These are phyloP conservation scores for Celastrina argiolus DNA, from an alignment of 2,888 invertebrate species.

Conservation along the genomic window DNA sequence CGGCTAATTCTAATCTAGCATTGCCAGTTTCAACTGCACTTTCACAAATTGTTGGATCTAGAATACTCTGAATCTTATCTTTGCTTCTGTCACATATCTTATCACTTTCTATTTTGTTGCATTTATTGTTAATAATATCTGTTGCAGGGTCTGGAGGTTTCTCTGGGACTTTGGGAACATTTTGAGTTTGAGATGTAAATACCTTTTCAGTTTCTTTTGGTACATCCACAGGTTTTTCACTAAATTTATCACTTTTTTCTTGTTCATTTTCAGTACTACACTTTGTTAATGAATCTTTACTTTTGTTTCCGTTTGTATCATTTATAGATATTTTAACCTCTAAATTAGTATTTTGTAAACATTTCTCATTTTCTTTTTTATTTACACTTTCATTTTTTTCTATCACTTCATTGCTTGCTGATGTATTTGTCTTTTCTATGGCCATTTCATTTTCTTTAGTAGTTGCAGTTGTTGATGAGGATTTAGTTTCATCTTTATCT, in stretches of 20 bases:
- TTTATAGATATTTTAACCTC: background rate
- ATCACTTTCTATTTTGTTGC: conserved; percentile 36
- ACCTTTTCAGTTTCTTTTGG: conserved; percentile 19
- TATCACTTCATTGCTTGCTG: background rate
- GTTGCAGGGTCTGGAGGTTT: conserved; percentile 33
- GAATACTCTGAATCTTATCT: conserved; percentile 57
- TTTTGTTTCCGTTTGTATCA: conserved; percentile 10
- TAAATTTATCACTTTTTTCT: background rate
- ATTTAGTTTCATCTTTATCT: conserved; percentile 17
- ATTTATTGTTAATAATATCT: conserved; percentile 31
- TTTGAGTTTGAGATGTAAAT: background rate
- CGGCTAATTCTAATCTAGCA: conserved; percentile 76
- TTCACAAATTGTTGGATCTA: conserved; percentile 64
- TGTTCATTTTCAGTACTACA: background rate
- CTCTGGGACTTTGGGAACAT: conserved; percentile 26
- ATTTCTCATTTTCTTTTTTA: background rate
- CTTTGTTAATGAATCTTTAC: background rate
- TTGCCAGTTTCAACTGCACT: conserved; percentile 71
- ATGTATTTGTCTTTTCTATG: conserved; percentile 21
- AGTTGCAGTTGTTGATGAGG: background rate
- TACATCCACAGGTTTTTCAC: background rate
- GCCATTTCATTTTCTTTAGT: background rate
- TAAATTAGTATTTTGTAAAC: background rate
- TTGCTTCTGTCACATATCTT: conserved; percentile 50
- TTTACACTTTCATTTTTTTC: background rate